Percentiles rank a stretch among this genome's conserved stretches.
phyloP scores from a whole-genome alignment of 2,888 invertebrate genomes.

The Crocallis elinguaria region DNA sequence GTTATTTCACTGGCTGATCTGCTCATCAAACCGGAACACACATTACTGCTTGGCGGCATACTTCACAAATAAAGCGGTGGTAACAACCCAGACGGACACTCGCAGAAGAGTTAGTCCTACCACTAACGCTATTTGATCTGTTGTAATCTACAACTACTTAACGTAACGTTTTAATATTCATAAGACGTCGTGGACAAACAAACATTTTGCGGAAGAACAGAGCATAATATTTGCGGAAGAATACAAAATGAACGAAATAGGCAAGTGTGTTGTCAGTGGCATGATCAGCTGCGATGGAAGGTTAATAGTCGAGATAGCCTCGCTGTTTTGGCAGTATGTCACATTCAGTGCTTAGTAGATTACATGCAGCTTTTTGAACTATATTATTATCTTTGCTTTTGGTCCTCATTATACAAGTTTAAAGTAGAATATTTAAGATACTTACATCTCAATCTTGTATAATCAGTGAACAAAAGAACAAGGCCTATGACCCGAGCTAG shows the following conservation, averaged over 20 bases:
- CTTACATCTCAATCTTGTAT: too few species aligned
- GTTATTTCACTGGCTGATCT: too few species aligned
- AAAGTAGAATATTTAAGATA: too few species aligned
- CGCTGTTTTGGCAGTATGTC: constrained; percentile 42
- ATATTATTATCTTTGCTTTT: not conserved
- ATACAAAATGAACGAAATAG: constrained; percentile 29
- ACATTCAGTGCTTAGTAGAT: constrained; percentile 5
- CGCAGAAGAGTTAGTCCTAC: too few species aligned
- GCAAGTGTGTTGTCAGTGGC: constrained; percentile 39
- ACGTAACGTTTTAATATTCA: constrained; percentile 13
- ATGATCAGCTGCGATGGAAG: constrained; percentile 52
- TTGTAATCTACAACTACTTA: not conserved
- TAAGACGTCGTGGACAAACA: constrained; percentile 9
- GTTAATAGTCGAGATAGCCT: constrained; percentile 59
- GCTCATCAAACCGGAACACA: too few species aligned
- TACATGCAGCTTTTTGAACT: constrained; percentile 9
- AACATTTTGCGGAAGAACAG: constrained; percentile 25
- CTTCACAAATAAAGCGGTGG: too few species aligned
- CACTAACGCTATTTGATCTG: too few species aligned
- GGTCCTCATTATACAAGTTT: not conserved
- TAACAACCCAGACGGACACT: too few species aligned
- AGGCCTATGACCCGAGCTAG: too few species aligned
- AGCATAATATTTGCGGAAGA: constrained; percentile 22
- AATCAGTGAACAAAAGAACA: too few species aligned
- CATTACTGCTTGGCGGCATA: too few species aligned